phyloP scores from a whole-genome alignment of 23 tunicate species.

The Clavelina lepadiformis region DNA sequence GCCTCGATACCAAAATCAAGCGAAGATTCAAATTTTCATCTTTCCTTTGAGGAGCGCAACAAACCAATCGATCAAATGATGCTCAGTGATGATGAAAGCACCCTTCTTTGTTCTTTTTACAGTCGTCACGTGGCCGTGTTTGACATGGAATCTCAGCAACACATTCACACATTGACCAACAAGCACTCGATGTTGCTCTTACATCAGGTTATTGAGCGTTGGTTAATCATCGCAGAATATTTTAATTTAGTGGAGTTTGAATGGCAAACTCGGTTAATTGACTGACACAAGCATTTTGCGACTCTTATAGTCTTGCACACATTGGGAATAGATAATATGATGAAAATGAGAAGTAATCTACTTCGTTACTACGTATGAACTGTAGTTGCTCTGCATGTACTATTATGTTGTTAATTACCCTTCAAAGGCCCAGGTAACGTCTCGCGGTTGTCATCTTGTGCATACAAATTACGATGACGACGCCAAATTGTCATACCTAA shows the following conservation, averaged over 20 bases:
- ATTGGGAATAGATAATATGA: not conserved
- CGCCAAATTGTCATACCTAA: conserved; percentile 51
- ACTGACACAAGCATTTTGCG: no score
- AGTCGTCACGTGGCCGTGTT: conserved; percentile 75
- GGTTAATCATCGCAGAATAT: no score
- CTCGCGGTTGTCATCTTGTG: conserved; percentile 61
- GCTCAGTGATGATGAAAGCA: conserved; percentile 77
- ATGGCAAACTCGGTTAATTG: no score
- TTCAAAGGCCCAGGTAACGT: conserved; percentile 55
- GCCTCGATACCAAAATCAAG: no score
- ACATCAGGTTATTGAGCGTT: conserved; percentile 70
- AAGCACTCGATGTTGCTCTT: conserved; percentile 62
- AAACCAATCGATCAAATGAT: conserved; percentile 60
- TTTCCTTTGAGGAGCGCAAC: conserved; percentile 35
- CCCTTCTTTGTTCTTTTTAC: conserved; percentile 72
- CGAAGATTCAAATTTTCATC: not conserved
- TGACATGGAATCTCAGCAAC: conserved; percentile 42
- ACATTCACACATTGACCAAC: conserved; percentile 58
- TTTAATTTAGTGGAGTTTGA: no score
- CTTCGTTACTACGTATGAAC: not conserved
- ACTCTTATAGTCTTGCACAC: not conserved
- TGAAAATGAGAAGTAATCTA: not conserved
- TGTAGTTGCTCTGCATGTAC: not conserved
- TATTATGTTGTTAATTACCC: no score
- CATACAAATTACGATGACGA: conserved; percentile 67